phyloP scores from a whole-genome alignment of 1,140 invertebrate species.

The Wasmannia auropunctata region DNA sequence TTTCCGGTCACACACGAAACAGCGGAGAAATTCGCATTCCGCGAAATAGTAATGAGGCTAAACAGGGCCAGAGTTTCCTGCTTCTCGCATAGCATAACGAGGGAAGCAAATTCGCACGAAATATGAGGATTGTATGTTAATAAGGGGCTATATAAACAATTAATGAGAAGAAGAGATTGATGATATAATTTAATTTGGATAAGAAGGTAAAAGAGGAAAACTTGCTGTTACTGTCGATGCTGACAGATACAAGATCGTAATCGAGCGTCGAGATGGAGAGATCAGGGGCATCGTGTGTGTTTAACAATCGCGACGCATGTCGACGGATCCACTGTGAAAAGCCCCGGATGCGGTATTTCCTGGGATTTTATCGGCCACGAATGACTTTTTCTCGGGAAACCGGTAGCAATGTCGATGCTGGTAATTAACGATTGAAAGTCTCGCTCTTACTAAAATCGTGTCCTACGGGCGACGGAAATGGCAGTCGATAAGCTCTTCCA shows the following conservation, averaged over 20 bases:
- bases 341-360: conserved; percentile 10
- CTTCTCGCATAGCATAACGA: neutral
- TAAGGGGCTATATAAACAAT: neutral
- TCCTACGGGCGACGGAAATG: neutral
- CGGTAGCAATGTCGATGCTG: conserved; percentile 29
- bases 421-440: conserved; percentile 76
- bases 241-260: neutral
- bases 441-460: conserved; percentile 53
- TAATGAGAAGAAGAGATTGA: neutral
- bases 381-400: conserved; percentile 66
- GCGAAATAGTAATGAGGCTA: conserved; percentile 28
- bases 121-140: neutral
- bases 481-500: neutral
- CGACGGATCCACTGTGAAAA: neutral
- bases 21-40: conserved; percentile 50
- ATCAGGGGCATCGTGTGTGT: neutral
- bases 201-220: too few species aligned
- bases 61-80: conserved; percentile 23
- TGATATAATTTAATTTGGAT: conserved; percentile 2
- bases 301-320: neutral
- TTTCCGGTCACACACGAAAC: conserved; percentile 41
- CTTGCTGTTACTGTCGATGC: neutral
- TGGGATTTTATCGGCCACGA: conserved; percentile 75
- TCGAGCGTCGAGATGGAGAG: neutral
- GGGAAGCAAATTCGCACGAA: neutral